Evolutionary conservation across 1,140 invertebrate genomes (phyloP), one percentile per base, ranked within the genome.

Genomic region (Lasioglossum albipes): DNA sequence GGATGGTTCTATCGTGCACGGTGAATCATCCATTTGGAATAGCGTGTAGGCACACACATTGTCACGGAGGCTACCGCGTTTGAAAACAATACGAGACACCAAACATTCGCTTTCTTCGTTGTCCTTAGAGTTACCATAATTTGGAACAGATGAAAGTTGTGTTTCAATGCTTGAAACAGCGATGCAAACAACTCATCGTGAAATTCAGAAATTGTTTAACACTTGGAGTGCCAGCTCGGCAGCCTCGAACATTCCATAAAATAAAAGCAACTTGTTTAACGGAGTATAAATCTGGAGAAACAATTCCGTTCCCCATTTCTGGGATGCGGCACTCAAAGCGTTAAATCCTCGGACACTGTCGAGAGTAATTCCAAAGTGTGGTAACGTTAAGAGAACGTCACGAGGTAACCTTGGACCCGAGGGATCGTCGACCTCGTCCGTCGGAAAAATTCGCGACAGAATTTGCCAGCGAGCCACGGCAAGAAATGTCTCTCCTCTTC

Each of bases 21-120:
- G 52, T 84, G 84, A 84, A 75, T 85, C 78, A 85, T 64, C 70
- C 45, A 70, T 54, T 81, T 73, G 73, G 64, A 79, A 74, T 57
- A 81, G 57, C 66, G 69, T 54, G 69, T 81, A 77, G 73, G 83
- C 84, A 70, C 27, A 70, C 27, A 31, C 59, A 85, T 52, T 57
- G 49, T 72, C 71, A 64, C 65, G 27, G 31, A 66, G 64, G 57
- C 22, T 36, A 42, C 61, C 12, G 16, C 42, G 73, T 20, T 22
- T 54, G 42, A 82, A 27, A 31, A 70, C 22, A 4, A 61, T 12
- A 49, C 45, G 45, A 20, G 3, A 41, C 4, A n/a, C 41, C 7
- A 12, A 12, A 27, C 4, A 12, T 49, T 49, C 7, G 22, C 18
- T 10, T 2, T 2, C 7, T 13, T 62, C 6, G 16, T 13, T 22